Conservation (phyloP, 53 echinoderm and acorn worm genomes). For the Zoroaster sp. region DNA sequence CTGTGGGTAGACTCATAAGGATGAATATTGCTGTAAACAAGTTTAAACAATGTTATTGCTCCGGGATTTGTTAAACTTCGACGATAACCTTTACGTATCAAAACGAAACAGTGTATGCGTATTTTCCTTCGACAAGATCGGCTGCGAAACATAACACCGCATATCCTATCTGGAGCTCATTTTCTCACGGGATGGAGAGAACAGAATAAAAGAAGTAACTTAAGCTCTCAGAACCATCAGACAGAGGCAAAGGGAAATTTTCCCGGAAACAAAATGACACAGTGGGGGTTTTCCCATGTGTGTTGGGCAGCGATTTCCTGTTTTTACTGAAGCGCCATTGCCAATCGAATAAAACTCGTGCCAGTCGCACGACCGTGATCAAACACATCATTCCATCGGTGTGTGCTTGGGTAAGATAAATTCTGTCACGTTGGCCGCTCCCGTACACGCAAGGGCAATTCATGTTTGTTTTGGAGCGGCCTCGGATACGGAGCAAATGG, state of each 20-base stretch:
- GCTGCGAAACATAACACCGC: slow-evolving; percentile 17
- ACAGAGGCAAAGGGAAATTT: not conserved
- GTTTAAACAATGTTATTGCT: not conserved
- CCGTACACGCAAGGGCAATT: not conserved
- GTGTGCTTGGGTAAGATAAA: not conserved
- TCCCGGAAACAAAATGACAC: slow-evolving; percentile 5
- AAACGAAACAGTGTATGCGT: not conserved
- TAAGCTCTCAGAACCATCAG: not conserved
- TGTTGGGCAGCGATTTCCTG: not conserved
- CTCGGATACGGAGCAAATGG: not conserved
- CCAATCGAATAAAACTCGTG: not conserved
- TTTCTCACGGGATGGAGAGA: not conserved
- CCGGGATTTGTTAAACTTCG: not conserved
- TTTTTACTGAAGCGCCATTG: not conserved
- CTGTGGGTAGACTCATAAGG: not conserved
- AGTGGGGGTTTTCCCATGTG: slow-evolving; percentile 8
- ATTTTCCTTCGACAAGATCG: not conserved
- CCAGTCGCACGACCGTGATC: not conserved
- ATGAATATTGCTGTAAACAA: not conserved
- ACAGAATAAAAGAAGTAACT: not conserved
- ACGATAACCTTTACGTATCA: not conserved
- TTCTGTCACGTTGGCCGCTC: not conserved
- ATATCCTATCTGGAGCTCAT: not conserved
- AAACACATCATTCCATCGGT: too few species aligned
- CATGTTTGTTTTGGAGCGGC: slow-evolving; percentile 1